Evolutionary conservation across 2,797 vertebrate species (phyloP), one percentile per base, ranked within the genome.

Genomic region (Sylvilagus floridanus): DNA sequence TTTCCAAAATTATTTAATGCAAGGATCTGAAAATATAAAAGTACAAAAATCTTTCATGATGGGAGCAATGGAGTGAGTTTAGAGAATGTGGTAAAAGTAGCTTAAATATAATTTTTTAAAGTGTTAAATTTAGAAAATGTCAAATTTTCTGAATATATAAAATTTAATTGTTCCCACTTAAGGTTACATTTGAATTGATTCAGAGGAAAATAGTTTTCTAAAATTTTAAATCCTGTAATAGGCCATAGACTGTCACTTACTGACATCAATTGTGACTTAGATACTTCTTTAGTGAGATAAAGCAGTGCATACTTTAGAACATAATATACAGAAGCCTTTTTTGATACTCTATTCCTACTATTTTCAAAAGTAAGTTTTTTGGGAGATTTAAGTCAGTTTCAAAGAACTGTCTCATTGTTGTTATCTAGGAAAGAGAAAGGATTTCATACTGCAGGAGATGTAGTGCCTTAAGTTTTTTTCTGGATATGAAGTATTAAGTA

Each of bases 191-290:
- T 69, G 21, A 86, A 52, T 86, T 54, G 77, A 84, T 84, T 88
- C 47, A 69, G 21, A 84, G 8, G 26, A 87, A 84, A 57, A n/a
- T 13, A 54, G 8, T 76, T 60, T 60, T 81, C 16, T 7, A 66
- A 71, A 22, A 66, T 87, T 91, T 68, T 35, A 37, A 68, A 26
- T 76, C 21, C 47, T 22, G 0, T 26, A 76, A 32, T 69, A 78
- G 32, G 7, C 9, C 7, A 5, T 24, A 21, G 19, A 47, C 28
- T 81, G 26, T 84, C 6, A 50, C 47, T 68, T 65, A 28, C 24
- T 42, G 72, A n/a, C 47, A 71, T 88, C 5, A 24, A 4, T 85
- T 93, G 88, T 88, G 66, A 91, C n/a, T 81, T 47, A 52, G 32
- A 63, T 13, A 37, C 28, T 81, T 83, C 37, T 62, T 83, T 65